Evolutionary conservation across 2,888 invertebrate genomes (phyloP).

Genomic region (Euproctis similis): DNA sequence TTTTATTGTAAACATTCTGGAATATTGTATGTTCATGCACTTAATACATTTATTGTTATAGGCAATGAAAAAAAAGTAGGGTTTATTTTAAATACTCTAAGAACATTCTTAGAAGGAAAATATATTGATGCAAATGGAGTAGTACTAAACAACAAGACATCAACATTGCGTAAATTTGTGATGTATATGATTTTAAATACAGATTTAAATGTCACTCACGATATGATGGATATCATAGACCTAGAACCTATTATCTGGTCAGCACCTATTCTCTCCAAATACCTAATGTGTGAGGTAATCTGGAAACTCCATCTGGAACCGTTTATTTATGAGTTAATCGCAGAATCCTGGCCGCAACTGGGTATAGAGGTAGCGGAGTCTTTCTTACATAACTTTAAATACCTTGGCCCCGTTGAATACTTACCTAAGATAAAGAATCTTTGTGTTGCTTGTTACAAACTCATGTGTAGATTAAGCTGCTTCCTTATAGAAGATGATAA

Average conservation of each 20-base stretch:
- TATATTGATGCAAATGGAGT: conserved; percentile 33
- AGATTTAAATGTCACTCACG: conserved; percentile 42
- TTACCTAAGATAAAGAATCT: conserved; percentile 38
- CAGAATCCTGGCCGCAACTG: conserved; percentile 42
- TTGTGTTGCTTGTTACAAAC: conserved; percentile 40
- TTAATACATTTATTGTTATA: conserved; percentile 29
- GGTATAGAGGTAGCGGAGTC: conserved; percentile 47
- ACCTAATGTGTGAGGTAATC: conserved; percentile 56
- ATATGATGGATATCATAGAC: conserved; percentile 44
- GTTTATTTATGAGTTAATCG: conserved; percentile 50
- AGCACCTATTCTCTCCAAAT: conserved; percentile 50
- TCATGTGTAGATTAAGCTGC: conserved; percentile 46
- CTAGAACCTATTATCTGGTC: conserved; percentile 51
- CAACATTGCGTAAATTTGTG: conserved; percentile 49
- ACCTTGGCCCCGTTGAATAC: conserved; percentile 43
- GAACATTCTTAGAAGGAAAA: conserved; percentile 41
- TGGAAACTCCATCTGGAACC: conserved; percentile 50
- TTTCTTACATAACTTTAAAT: conserved; percentile 49
- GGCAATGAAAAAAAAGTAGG: conserved; percentile 58
- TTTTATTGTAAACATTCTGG: background rate
- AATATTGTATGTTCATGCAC: background rate
- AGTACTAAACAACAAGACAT: conserved; percentile 18
- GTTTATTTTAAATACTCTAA: conserved; percentile 33
- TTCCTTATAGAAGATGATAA: conserved; percentile 31
- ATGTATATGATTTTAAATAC: conserved; percentile 54